Percentiles rank a stretch among this genome's conserved stretches.
Evolutionary conservation across 2,113 vertebrate species (phyloP).

Genomic region (Castor canadensis): DNA sequence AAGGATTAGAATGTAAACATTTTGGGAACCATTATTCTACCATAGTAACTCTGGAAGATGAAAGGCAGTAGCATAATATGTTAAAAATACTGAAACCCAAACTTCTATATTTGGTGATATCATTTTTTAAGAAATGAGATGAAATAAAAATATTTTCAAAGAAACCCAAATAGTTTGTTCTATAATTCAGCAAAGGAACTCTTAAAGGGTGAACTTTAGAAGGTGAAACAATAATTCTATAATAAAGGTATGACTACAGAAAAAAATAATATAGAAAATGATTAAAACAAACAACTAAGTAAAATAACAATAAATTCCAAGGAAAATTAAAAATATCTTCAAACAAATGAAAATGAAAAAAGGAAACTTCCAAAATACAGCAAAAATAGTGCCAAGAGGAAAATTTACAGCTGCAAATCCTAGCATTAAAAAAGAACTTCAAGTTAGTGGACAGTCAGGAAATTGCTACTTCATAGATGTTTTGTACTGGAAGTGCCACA

Average conservation of each 20-base stretch:
- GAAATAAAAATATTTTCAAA: constrained; percentile 24
- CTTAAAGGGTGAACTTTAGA: neutral
- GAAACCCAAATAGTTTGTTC: neutral
- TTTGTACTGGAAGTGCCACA: no score
- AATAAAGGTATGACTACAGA: neutral
- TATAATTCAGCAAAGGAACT: neutral
- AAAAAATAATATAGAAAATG: neutral
- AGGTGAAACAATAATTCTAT: neutral
- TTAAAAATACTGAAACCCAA: neutral
- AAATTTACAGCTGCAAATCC: no score
- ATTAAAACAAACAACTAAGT: neutral
- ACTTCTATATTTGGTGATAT: neutral
- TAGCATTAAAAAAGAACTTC: neutral
- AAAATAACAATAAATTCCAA: neutral
- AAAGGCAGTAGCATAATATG: neutral
- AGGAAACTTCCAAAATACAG: neutral
- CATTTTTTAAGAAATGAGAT: neutral
- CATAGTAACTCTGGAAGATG: no score
- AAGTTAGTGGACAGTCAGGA: no score
- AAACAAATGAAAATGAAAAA: neutral
- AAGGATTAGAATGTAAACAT: neutral
- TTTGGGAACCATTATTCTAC: neutral
- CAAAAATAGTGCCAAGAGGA: neutral
- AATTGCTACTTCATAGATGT: no score
- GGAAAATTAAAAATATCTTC: neutral